Evolutionary conservation across 2,113 vertebrate species (phyloP), one percentile per base, ranked within the genome.

Genomic region (Peromyscus polionotus): DNA sequence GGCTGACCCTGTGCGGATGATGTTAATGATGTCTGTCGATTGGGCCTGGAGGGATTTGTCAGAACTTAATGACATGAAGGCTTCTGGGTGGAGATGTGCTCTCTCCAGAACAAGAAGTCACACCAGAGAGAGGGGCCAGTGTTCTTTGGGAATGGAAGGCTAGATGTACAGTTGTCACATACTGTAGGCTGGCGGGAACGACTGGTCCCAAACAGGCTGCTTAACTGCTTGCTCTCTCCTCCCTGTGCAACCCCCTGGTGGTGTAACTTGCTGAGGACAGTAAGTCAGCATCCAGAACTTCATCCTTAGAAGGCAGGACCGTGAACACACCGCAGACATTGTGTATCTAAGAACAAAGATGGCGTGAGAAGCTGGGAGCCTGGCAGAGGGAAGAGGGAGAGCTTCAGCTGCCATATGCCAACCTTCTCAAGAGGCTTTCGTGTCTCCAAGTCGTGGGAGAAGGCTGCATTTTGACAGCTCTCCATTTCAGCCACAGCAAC

Each of bases 1-100:
- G 95, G 93, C 97, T 92, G 88, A 97, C 95, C 95, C 96, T 90
- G 79, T 81, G 81, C 97, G 91, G 92, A 90, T 97, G 93, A 65
- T 45, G 12, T 95, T 96, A 98, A 98, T 95, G 97, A 96, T 96
- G 95, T 98, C 97, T 98, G 97, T 96, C 97, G 98, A 97, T 97
- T 92, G 96, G 96, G 93, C 98, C 98, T 95, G 93, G 96, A 96
- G 98, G 97, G 97, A 97, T 90, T 67, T 96, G 91, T 92, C 91
- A 95, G 96, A 97, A 96, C 96, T 97, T 97, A 0, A 54, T 68
- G 65, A 33, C 96, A 90, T 77, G 94, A 97, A 97, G 97, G 91
- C 95, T 98, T 98, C 94, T 75, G 95, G 94, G 96, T 98, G 97
- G 96, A 87, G 97, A 95, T 94, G 54, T 96, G 96, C 97, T 98